These are phyloP conservation scores for Caenorhabditis imperialis DNA, from an alignment of 2,888 invertebrate species.

Conservation along the genomic window DNA sequence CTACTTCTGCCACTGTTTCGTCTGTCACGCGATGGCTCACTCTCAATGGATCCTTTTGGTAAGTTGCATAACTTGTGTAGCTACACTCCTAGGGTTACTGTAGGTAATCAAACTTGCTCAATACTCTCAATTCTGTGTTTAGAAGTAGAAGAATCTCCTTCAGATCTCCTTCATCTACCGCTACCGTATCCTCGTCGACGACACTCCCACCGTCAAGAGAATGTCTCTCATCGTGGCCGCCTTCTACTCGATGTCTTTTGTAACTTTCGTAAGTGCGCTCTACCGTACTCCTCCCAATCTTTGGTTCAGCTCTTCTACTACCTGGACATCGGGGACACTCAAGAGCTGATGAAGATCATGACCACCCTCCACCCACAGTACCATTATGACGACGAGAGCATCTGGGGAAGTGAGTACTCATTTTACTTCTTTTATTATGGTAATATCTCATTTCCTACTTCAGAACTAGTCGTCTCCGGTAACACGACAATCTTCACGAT, in stretches of 20 bases:
- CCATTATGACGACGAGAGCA: slow-evolving; percentile 32
- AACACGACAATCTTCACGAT: slow-evolving; percentile 42
- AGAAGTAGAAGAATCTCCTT: no score
- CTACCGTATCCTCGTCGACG: slow-evolving; percentile 48
- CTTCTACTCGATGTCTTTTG: slow-evolving; percentile 45
- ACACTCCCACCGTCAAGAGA: slow-evolving; percentile 10
- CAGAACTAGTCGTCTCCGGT: slow-evolving; percentile 40
- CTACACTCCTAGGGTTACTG: not conserved
- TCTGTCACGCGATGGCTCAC: slow-evolving; percentile 57
- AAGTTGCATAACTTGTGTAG: no score
- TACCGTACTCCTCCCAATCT: no score
- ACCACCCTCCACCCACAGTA: slow-evolving; percentile 41
- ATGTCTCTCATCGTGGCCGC: slow-evolving; percentile 34
- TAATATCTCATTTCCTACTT: not conserved
- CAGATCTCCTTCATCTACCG: slow-evolving; percentile 59
- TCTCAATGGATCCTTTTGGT: slow-evolving; percentile 58
- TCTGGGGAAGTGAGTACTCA: slow-evolving; percentile 51
- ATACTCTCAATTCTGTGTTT: no score
- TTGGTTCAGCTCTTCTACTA: slow-evolving; percentile 47
- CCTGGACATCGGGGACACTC: slow-evolving; percentile 35
- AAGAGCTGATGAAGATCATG: slow-evolving; percentile 48
- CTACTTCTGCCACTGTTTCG: slow-evolving; percentile 60
- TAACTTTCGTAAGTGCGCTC: slow-evolving; percentile 34
- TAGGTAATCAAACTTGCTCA: no score
- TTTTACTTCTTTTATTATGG: no score